These are phyloP conservation scores for Anthoptus insignis DNA, from an alignment of 2,888 invertebrate species.

Conservation along the genomic window DNA sequence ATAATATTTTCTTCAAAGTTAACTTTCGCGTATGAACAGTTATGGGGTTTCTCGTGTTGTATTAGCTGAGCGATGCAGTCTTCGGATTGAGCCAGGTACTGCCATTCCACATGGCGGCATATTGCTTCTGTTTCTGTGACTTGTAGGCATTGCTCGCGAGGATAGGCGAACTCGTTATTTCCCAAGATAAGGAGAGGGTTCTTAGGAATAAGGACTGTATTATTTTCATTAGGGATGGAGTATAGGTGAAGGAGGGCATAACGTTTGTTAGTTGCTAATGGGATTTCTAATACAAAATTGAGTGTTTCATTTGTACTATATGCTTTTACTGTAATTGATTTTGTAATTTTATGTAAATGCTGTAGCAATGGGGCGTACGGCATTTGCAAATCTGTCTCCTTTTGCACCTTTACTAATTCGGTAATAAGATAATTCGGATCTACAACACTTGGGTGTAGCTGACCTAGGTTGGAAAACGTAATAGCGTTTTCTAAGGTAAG, in stretches of 20 bases:
- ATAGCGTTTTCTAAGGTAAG: conserved; percentile 35
- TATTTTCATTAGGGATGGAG: conserved; percentile 25
- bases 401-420: conserved; percentile 22
- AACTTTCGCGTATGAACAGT: conserved; percentile 26
- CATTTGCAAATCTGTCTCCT: conserved; percentile 13
- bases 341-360: conserved; percentile 30
- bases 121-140: conserved; percentile 46
- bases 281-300: conserved; percentile 36
- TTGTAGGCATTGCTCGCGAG: conserved; percentile 46
- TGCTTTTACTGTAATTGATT: conserved; percentile 35
- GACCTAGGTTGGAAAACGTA: conserved; percentile 34
- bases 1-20: conserved; percentile 43
- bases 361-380: conserved; percentile 2
- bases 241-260: conserved; percentile 35
- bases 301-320: conserved; percentile 38
- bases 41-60: conserved; percentile 19
- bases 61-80: conserved; percentile 31
- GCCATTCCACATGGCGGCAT: conserved; percentile 51
- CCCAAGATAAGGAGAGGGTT: conserved; percentile 50
- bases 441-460: conserved; percentile 36
- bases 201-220: conserved; percentile 36
- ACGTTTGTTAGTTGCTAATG: conserved; percentile 20
- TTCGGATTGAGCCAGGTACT: conserved; percentile 38
- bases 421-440: conserved; percentile 15
- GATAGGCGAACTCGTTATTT: conserved; percentile 52